Percentiles rank a stretch among this genome's conserved stretches.
phyloP scores from a whole-genome alignment of 2,888 invertebrate genomes.

The Ischnura elegans region DNA sequence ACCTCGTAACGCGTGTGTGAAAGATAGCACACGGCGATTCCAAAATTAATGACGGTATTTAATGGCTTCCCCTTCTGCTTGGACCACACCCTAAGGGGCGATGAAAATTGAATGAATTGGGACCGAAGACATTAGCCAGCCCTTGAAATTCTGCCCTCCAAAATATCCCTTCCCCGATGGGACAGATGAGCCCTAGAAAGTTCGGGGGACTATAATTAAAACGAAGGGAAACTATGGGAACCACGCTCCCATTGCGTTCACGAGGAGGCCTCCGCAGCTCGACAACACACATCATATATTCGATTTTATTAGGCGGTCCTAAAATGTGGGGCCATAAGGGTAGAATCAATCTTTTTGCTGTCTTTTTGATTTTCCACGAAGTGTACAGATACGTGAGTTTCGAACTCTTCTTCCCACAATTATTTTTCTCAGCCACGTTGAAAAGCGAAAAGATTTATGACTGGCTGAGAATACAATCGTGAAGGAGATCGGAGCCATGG shows the following conservation, averaged over 20 bases:
- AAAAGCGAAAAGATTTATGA: too few relatives aligned
- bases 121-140: background rate
- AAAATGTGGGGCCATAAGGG: too few relatives aligned
- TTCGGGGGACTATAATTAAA: constrained; percentile 19
- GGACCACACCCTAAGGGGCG: background rate
- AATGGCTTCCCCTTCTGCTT: background rate
- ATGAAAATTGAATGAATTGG: background rate
- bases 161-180: background rate
- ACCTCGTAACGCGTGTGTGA: background rate
- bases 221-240: background rate
- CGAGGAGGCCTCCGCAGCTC: background rate
- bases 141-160: background rate
- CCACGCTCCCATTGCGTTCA: background rate
- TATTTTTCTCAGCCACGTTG: too few relatives aligned
- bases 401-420: too few relatives aligned
- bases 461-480: too few relatives aligned
- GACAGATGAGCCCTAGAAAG: background rate
- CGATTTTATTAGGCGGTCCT: too few relatives aligned
- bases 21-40: background rate
- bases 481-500: too few relatives aligned
- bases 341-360: too few relatives aligned
- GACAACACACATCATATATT: too few relatives aligned
- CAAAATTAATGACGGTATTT: background rate
- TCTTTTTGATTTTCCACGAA: too few relatives aligned
- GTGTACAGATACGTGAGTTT: too few relatives aligned